Conservation (phyloP, 2,113 vertebrate species). For the Corythoichthys haematopterus region DNA sequence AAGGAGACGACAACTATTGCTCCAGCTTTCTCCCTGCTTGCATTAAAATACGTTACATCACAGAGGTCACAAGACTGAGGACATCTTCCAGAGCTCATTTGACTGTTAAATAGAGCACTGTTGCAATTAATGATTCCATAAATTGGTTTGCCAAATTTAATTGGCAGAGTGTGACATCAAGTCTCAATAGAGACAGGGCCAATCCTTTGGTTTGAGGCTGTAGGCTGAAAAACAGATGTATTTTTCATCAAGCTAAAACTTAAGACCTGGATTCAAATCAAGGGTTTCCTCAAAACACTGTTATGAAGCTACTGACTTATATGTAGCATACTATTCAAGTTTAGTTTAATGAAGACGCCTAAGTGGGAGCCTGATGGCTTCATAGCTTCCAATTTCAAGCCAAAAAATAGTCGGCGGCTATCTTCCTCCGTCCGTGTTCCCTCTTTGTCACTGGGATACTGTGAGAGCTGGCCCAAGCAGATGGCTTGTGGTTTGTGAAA, state of each 20-base stretch:
- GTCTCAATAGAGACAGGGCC: slow-evolving; percentile 41
- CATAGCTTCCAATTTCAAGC: slow-evolving; percentile 1
- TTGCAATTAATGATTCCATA: slow-evolving; percentile 65
- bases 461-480: slow-evolving; percentile 49
- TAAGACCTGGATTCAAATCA: slow-evolving; percentile 14
- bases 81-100: slow-evolving; percentile 61
- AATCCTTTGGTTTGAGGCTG: slow-evolving; percentile 19
- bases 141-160: slow-evolving; percentile 66
- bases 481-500: slow-evolving; percentile 62
- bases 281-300: slow-evolving; percentile 8
- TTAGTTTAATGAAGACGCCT: background rate
- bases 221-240: slow-evolving; percentile 31
- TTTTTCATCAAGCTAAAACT: slow-evolving; percentile 24
- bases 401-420: slow-evolving; percentile 8
- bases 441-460: slow-evolving; percentile 24
- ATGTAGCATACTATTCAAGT: background rate
- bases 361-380: slow-evolving; percentile 1
- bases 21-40: slow-evolving; percentile 9
- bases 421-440: slow-evolving; percentile 23
- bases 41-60: slow-evolving; percentile 46
- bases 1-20: slow-evolving; percentile 9
- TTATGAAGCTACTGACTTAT: slow-evolving; percentile 1
- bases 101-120: slow-evolving; percentile 66
- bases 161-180: slow-evolving; percentile 51
- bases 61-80: slow-evolving; percentile 52